Evolutionary conservation across 2,113 vertebrate genomes (phyloP).

Genomic region (Corythornis madagascariensis): DNA sequence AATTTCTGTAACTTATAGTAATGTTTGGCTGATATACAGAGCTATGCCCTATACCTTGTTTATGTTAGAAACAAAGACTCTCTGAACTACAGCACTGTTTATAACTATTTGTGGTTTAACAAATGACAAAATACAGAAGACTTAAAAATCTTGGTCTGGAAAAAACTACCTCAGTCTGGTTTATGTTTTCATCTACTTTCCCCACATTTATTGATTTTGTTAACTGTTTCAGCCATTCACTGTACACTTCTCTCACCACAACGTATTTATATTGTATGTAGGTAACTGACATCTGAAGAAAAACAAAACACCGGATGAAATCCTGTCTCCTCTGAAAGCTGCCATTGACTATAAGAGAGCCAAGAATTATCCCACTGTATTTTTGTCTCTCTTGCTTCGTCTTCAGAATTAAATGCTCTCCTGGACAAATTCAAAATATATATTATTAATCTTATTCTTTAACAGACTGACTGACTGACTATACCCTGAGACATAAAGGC

Average conservation of each 20-base stretch:
- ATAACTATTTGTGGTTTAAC: conserved; percentile 73
- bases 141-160: conserved; percentile 76
- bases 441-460: neutral
- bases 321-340: conserved; percentile 29
- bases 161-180: conserved; percentile 73
- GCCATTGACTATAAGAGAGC: neutral
- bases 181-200: conserved; percentile 73
- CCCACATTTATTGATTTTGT: conserved; percentile 67
- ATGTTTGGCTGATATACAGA: conserved; percentile 64
- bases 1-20: conserved; percentile 64
- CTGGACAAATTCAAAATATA: neutral
- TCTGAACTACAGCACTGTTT: conserved; percentile 68
- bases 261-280: conserved; percentile 11
- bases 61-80: conserved; percentile 74
- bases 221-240: conserved; percentile 66
- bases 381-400: conserved; percentile 7
- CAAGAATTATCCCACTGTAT: neutral
- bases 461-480: neutral
- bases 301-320: conserved; percentile 31
- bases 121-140: conserved; percentile 80
- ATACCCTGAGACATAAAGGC: neutral
- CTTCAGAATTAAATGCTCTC: neutral
- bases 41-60: conserved; percentile 68
- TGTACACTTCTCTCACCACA: conserved; percentile 20
- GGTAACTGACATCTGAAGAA: conserved; percentile 53